Evolutionary conservation across 2,888 invertebrate genomes (phyloP).

Genomic region (Herminia tarsipennalis): DNA sequence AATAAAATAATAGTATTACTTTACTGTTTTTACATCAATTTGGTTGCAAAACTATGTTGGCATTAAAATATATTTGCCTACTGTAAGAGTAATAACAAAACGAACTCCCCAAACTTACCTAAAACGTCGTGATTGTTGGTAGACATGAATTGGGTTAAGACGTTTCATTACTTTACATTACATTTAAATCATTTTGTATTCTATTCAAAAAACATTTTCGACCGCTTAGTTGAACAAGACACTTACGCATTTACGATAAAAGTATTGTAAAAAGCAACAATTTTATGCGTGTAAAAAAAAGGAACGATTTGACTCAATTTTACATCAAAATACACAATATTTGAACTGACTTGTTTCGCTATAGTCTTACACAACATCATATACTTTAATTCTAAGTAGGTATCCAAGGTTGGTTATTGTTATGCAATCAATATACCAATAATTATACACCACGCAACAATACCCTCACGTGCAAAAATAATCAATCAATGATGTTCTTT

Average conservation of each 20-base stretch:
- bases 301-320: slow-evolving; percentile 21
- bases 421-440: slow-evolving; percentile 21
- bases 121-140: neutral
- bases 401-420: slow-evolving; percentile 20
- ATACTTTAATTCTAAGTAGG: slow-evolving; percentile 31
- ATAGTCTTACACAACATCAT: slow-evolving; percentile 19
- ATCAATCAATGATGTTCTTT: too few relatives aligned
- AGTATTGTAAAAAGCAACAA: slow-evolving; percentile 24
- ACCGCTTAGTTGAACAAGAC: too few relatives aligned
- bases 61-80: slow-evolving; percentile 2
- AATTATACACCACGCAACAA: slow-evolving; percentile 4
- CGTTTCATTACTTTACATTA: too few relatives aligned
- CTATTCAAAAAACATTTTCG: too few relatives aligned
- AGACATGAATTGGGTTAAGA: neutral
- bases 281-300: slow-evolving; percentile 28
- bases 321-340: slow-evolving; percentile 31
- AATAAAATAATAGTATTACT: slow-evolving; percentile 14
- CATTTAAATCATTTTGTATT: too few relatives aligned
- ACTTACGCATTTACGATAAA: slow-evolving; percentile 19
- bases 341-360: slow-evolving; percentile 22
- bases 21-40: slow-evolving; percentile 9
- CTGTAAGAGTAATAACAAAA: neutral
- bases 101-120: slow-evolving; percentile 9
- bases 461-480: too few relatives aligned
- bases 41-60: slow-evolving; percentile 12